Base-by-base conservation (phyloP, 2,888 invertebrate species). In the Chymomyza fuscimana region DNA sequence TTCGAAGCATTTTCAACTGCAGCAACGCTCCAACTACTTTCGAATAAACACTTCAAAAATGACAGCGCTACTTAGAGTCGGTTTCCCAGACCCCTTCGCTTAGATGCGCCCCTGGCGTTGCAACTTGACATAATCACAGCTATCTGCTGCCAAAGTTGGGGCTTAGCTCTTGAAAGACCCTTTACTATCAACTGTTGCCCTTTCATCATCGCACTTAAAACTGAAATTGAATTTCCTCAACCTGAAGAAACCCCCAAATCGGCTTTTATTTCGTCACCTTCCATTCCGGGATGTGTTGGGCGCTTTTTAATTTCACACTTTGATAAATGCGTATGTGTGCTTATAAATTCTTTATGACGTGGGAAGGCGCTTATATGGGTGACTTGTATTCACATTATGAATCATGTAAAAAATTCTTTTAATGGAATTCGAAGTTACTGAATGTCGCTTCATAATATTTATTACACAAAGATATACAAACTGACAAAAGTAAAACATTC, bases 391-490 rank as follows among this genome's bases (percentile, higher is more conserved):
- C 40, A 12, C 40, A 12, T 10, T 46, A 46, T 46, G 40, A 46
- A 46, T 46, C 40, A 12, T 46, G 40, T 46, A 46, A 10, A 12
- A 12, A 46, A 46, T 46, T 46, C 40, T 46, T 12, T 46, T 46
- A 46, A 46, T 46, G 40, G 40, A 46, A 46, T 46, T 46, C 12
- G 40, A 46, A 46, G 40, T 46, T 46, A 7, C 40, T 46, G 40
- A 46, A 46, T 46, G 40, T 46, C 40, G 12, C 40, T 46, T 46
- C 40, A 15, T 46, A 46, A 46, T 46, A 46, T 46, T 46, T 46
- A 46, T 46, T 46, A 46, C 40, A 46, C 40, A 10, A 12, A 74
- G 63, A 70, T 54, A 59, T 64, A 74, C 62, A 74, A 70, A 67
- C 40, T 65, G 75, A 56, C 56, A 40, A 19, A 59, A 61, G 65